These are phyloP conservation scores for Bubalus kerabau DNA, from an alignment of 2,113 vertebrate genomes.

Conservation along the genomic window DNA sequence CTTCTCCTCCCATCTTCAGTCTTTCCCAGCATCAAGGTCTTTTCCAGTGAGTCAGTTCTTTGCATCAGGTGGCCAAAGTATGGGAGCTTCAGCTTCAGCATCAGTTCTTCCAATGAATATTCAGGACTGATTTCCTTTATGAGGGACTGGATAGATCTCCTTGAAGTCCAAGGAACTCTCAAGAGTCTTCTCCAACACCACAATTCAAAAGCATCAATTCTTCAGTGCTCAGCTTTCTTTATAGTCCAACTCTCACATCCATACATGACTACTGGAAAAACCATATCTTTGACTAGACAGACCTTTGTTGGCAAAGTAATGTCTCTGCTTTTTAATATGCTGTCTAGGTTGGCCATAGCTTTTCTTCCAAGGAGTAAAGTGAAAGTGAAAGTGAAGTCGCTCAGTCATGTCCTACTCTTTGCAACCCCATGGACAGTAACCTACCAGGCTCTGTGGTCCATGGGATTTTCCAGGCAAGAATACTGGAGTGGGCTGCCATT, in stretches of 20 bases:
- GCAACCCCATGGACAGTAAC: too few relatives aligned
- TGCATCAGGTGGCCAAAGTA: not conserved
- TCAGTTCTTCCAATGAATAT: not conserved
- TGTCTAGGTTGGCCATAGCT: not conserved
- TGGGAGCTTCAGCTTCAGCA: not conserved
- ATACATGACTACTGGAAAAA: not conserved
- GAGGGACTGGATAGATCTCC: not conserved
- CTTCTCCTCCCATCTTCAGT: rapidly evolving
- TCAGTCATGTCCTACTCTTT: too few relatives aligned
- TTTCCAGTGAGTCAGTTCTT: not conserved
- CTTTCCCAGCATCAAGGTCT: not conserved
- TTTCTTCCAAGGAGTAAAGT: not conserved
- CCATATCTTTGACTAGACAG: not conserved
- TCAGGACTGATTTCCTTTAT: not conserved
- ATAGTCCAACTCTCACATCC: not conserved
- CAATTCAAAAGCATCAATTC: not conserved
- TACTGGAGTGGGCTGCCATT: too few relatives aligned
- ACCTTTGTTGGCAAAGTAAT: not conserved
- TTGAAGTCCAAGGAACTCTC: not conserved
- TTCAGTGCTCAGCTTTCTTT: not conserved
- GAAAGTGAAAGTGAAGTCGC: too few relatives aligned
- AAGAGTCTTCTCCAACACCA: not conserved
- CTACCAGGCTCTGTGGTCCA: too few relatives aligned
- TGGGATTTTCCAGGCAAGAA: too few relatives aligned
- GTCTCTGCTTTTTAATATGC: not conserved